Base-by-base conservation (phyloP, 2,797 vertebrate species). In the Brachyrhaphis roseni region DNA sequence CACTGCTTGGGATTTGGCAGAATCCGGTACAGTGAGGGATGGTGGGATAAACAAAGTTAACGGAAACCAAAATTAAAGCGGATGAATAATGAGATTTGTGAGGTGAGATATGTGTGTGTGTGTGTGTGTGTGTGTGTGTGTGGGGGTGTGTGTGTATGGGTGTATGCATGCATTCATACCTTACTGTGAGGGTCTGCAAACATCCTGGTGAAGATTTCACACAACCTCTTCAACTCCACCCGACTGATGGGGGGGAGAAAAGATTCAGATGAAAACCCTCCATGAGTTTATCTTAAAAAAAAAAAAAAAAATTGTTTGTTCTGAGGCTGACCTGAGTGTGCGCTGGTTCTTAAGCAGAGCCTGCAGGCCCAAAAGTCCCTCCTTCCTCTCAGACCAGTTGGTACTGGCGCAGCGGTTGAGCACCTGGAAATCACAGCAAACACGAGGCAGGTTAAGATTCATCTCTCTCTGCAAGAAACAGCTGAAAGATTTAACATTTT, bases 181-280 rank as follows among this genome's bases (percentile, higher is more conserved):
- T 99, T 99, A 95, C 98, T 99, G 90, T 99, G 98, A 90, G 98
- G 98, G 93, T 99, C 98, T 73, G 98, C 98, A 94, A 99, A 99
- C 98, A 99, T 99, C 90, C 98, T 95, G 53, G 98, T 99, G 96
- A 99, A 99, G 95, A 99, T 99, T 93, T 99, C 98, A 94, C 98
- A 99, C 79, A 99, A 95, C 84, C 98, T 96, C 96, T 99, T 99
- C 93, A 99, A 93, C 92, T 99, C 98, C 78, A 99, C 98, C 78
- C 98, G 98, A 92, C 98, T 99, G 95, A 72, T 46, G 46, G 62
- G 28, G 4, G 8, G 55, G 36, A 43, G 12, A 39, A 31, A 75
- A 75, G 23, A 45, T 41, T 15, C 75, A 80, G 62, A 73, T 34
- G 3, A 39, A 57, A n/a, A 46, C 31, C 3, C 6, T 49, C 49